These are phyloP conservation scores for Heterodera schachtii DNA, from an alignment of 1,140 invertebrate species.

Conservation along the genomic window DNA sequence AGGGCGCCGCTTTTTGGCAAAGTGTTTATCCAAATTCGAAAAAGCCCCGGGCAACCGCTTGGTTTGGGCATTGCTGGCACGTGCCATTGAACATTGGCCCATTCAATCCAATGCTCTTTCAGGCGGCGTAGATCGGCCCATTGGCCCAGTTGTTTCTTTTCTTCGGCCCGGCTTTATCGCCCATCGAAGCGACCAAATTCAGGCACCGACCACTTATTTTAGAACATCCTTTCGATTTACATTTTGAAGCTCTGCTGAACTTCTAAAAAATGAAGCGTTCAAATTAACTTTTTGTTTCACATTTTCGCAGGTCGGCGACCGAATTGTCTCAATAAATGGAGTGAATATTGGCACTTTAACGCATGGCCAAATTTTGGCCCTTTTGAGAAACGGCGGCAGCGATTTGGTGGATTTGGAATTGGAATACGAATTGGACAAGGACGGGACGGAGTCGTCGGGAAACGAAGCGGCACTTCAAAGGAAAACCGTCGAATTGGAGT, in stretches of 20 bases:
- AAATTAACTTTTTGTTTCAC: too few species aligned
- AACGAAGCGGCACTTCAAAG: slow-evolving; percentile 64
- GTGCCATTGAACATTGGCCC: background rate
- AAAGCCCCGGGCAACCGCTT: slow-evolving; percentile 35
- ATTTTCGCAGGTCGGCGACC: slow-evolving; percentile 74
- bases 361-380: slow-evolving; percentile 78
- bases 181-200: slow-evolving; percentile 65
- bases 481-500: slow-evolving; percentile 69
- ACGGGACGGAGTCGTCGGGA: background rate
- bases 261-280: too few species aligned
- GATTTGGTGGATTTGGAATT: slow-evolving; percentile 75
- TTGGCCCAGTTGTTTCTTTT: slow-evolving; percentile 70
- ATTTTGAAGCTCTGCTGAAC: too few species aligned
- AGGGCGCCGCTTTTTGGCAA: slow-evolving; percentile 25
- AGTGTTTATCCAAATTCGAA: slow-evolving; percentile 24
- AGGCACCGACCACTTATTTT: slow-evolving; percentile 67
- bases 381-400: slow-evolving; percentile 77
- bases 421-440: slow-evolving; percentile 75
- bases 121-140: slow-evolving; percentile 72
- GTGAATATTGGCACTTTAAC: slow-evolving; percentile 76
- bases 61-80: slow-evolving; percentile 48
- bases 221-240: too few species aligned
- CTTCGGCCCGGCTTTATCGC: slow-evolving; percentile 72
- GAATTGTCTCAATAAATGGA: slow-evolving; percentile 79
- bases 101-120: slow-evolving; percentile 48